A percentile compares a stretch with the other conserved stretches of the same genome.
Evolutionary conservation across 2,888 invertebrate genomes (phyloP).

Genomic region (Pteria penguin): DNA sequence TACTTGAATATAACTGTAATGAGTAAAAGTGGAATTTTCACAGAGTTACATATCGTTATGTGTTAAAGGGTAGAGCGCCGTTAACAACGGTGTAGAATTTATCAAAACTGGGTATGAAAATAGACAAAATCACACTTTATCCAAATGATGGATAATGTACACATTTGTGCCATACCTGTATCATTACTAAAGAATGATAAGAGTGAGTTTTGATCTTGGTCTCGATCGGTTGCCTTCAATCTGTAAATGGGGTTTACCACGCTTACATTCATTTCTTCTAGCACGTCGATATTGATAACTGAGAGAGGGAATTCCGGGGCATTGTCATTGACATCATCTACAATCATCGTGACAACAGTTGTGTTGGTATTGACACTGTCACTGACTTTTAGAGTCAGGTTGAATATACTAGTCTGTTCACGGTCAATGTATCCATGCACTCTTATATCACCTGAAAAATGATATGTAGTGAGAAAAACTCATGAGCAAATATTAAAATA

Average conservation of each 20-base stretch:
- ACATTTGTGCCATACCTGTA: slow-evolving; percentile 42
- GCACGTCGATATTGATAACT: slow-evolving; percentile 27
- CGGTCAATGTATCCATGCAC: slow-evolving; percentile 58
- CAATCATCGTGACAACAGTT: slow-evolving; percentile 31
- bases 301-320: slow-evolving; percentile 45
- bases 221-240: slow-evolving; percentile 50
- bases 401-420: slow-evolving; percentile 42
- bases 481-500: too few species aligned
- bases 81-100: too few species aligned
- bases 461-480: neutral
- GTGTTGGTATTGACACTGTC: slow-evolving; percentile 39
- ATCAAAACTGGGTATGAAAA: neutral
- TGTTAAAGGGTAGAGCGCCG: too few species aligned
- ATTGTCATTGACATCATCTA: slow-evolving; percentile 54
- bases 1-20: too few species aligned
- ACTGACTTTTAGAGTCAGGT: slow-evolving; percentile 49
- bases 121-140: neutral
- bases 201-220: slow-evolving; percentile 42
- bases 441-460: slow-evolving; percentile 48
- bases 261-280: slow-evolving; percentile 36
- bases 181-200: slow-evolving; percentile 45
- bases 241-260: slow-evolving; percentile 27
- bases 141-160: neutral
- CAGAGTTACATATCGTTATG: too few species aligned
- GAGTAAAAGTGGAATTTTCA: too few species aligned